These are phyloP conservation scores for Philantomba maxwellii DNA, from an alignment of 2,113 vertebrate genomes.

Conservation along the genomic window DNA sequence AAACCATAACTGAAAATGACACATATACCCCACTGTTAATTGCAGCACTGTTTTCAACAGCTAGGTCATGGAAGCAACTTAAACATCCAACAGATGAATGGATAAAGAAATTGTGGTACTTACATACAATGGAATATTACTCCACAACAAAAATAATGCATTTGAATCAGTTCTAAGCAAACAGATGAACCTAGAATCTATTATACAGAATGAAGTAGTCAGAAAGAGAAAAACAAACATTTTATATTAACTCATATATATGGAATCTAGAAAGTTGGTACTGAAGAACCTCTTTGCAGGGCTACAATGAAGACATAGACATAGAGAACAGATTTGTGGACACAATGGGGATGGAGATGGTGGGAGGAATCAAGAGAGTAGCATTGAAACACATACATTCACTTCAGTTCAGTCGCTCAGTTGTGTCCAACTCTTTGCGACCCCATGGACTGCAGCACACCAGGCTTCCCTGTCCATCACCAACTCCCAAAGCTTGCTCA, in stretches of 20 bases:
- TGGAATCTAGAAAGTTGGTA: not conserved
- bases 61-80: not conserved
- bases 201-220: not conserved
- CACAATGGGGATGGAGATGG: not conserved
- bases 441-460: not conserved
- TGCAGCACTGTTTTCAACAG: not conserved
- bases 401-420: not conserved
- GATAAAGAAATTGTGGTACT: not conserved
- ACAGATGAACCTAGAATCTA: not conserved
- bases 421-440: accelerated
- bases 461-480: not conserved
- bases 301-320: not conserved
- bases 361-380: not conserved
- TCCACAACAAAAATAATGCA: not conserved
- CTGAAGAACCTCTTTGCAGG: not conserved
- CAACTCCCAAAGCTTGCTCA: not conserved
- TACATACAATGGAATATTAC: not conserved
- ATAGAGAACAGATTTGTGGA: not conserved
- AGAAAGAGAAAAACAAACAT: not conserved
- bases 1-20: not conserved
- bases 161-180: not conserved
- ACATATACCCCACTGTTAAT: not conserved
- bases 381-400: not conserved
- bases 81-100: not conserved
- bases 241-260: not conserved